A percentile compares a stretch with the other conserved stretches of the same genome.
These are phyloP conservation scores for Mesodorylaimus sp. DNA, from an alignment of 2,888 invertebrate species.

Conservation along the genomic window DNA sequence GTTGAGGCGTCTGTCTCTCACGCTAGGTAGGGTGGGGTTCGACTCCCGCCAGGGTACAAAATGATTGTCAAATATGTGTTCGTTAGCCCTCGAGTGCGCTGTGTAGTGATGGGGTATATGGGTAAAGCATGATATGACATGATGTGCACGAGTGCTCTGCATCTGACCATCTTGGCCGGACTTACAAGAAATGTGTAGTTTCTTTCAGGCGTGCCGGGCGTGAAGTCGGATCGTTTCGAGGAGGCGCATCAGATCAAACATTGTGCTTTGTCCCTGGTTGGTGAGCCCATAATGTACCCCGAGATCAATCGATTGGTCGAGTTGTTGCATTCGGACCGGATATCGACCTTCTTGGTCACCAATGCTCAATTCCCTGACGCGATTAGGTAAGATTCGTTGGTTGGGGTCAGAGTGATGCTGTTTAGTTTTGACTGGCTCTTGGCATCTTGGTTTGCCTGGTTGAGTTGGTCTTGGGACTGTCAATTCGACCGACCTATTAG, in stretches of 20 bases:
- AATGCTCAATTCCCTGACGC: slow-evolving; percentile 45
- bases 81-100: too few species aligned
- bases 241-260: slow-evolving; percentile 39
- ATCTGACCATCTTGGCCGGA: too few species aligned
- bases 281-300: slow-evolving; percentile 46
- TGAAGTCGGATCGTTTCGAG: slow-evolving; percentile 35
- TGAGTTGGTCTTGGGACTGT: too few species aligned
- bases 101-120: too few species aligned
- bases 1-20: too few species aligned
- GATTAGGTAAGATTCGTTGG: slow-evolving; percentile 32
- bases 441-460: background rate
- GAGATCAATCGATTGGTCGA: slow-evolving; percentile 39
- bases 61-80: too few species aligned
- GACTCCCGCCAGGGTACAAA: too few species aligned
- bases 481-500: too few species aligned
- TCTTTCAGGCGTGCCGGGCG: slow-evolving; percentile 40
- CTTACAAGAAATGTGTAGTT: too few species aligned
- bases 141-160: too few species aligned
- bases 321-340: slow-evolving; percentile 36
- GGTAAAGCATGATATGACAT: too few species aligned
- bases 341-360: slow-evolving; percentile 43
- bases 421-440: background rate
- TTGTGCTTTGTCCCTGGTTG: slow-evolving; percentile 43
- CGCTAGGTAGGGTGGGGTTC: too few species aligned
- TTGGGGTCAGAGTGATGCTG: background rate